Conservation (phyloP, 2,888 invertebrate genomes). For the Plebejus melissa region DNA sequence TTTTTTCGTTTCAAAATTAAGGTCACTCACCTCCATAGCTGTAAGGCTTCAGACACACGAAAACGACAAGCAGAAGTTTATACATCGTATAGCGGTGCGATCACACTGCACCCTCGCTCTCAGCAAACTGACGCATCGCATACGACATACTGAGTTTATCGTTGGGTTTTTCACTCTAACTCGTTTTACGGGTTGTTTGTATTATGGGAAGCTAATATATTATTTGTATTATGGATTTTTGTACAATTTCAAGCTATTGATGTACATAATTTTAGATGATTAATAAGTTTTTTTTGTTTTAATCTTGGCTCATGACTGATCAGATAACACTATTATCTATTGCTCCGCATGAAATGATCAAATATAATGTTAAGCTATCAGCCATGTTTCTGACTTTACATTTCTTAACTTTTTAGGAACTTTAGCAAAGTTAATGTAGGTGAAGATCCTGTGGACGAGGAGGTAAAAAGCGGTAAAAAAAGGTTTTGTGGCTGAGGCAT, state of each 20-base stretch:
- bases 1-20: background rate
- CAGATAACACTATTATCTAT: background rate
- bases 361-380: background rate
- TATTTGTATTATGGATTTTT: background rate
- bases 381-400: background rate
- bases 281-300: no score
- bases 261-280: no score
- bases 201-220: background rate
- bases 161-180: conserved; percentile 17
- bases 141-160: background rate
- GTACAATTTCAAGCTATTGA: background rate
- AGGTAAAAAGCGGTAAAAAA: no score
- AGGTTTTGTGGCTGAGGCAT: no score
- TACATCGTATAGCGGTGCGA: background rate
- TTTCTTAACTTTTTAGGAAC: background rate
- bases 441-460: no score
- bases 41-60: background rate
- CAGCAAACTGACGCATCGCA: conserved; percentile 1
- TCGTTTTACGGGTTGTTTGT: conserved; percentile 14
- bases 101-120: conserved; percentile 18
- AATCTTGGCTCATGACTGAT: no score
- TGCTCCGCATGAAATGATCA: background rate
- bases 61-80: background rate
- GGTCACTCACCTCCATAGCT: conserved; percentile 20
- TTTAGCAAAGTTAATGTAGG: no score